Base-by-base conservation (phyloP, 2,888 invertebrate species). In the Meliscaeva auricollis region DNA sequence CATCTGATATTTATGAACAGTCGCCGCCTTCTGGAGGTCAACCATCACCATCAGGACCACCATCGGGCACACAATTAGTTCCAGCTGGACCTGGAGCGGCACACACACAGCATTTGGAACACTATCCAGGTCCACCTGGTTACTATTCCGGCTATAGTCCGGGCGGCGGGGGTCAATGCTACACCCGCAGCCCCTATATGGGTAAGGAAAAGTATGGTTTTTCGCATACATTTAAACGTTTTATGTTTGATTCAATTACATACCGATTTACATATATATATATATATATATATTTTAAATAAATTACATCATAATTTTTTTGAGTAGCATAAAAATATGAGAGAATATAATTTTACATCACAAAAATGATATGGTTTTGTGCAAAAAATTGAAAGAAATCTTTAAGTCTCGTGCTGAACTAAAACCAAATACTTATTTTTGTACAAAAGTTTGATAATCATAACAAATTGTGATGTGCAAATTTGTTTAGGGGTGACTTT, bases 61-160 rank as follows among this genome's bases (percentile, higher is more conserved):
- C 89, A 44, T 87, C 91, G 90, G 89, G 92, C 89, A 89, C 91
- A 89, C 90, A 90, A 92, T 91, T 90, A 91, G 93, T 90, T 88
- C 93, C 89, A 89, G 90, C 89, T 82, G 92, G 90, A 89, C 90
- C 89, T 82, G 90, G 88, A 79, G 91, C 90, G 54, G 92, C 91
- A 60, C 91, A 90, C 62, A 91, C 91, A 76, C 93, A 93, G 73
- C 92, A 93, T 84, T 90, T 93, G 78, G 93, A 93, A 69, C 92
- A 93, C 87, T 93, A 94, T 89, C 93, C 94, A 13, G 93, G 94
- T 81, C 92, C 94, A 87, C 93, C 93, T 30, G 90, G 90, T 74
- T 94, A 94, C 89, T 94, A 94, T 92, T 93, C 93, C 50, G 92
- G 93, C 32, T 94, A 94, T 88, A 90, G 91, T 88, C 92, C 93